Evolutionary conservation across 2,113 vertebrate genomes (phyloP).

Genomic region (Anoura caudifer): DNA sequence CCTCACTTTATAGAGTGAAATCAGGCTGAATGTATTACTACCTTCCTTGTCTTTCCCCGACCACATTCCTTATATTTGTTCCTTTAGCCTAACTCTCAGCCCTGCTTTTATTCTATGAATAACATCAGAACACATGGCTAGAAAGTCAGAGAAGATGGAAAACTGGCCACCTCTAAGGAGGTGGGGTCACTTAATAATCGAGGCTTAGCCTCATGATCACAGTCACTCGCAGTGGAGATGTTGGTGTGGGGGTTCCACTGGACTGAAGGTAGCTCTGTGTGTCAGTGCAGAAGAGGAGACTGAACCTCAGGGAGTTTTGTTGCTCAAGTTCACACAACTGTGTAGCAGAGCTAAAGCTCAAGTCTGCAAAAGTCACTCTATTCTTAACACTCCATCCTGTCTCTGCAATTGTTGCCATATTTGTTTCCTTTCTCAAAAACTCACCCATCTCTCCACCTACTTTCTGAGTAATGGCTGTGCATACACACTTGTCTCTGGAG

Average conservation of each 20-base stretch:
- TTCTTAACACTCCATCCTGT: not conserved
- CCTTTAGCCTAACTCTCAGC: not conserved
- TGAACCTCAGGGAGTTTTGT: not conserved
- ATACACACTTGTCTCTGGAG: not conserved
- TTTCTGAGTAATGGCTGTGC: not conserved
- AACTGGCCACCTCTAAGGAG: not conserved
- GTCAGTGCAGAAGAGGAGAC: not conserved
- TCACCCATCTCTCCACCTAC: not conserved
- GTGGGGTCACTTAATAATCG: not conserved
- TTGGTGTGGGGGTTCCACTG: not conserved
- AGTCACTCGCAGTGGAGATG: not conserved
- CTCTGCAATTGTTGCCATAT: not conserved
- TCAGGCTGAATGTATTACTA: not conserved
- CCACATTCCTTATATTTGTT: not conserved
- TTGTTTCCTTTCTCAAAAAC: not conserved
- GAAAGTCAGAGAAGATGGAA: not conserved
- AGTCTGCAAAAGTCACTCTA: not conserved
- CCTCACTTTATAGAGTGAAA: not conserved
- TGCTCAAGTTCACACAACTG: not conserved
- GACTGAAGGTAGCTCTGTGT: not conserved
- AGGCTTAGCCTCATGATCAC: not conserved
- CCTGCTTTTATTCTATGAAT: not conserved
- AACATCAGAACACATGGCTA: not conserved
- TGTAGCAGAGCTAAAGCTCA: not conserved
- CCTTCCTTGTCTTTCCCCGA: not conserved